Percentiles rank a stretch among this genome's conserved stretches.
phyloP scores from a whole-genome alignment of 2,113 vertebrate genomes.

The Tetraodon nigroviridis region DNA sequence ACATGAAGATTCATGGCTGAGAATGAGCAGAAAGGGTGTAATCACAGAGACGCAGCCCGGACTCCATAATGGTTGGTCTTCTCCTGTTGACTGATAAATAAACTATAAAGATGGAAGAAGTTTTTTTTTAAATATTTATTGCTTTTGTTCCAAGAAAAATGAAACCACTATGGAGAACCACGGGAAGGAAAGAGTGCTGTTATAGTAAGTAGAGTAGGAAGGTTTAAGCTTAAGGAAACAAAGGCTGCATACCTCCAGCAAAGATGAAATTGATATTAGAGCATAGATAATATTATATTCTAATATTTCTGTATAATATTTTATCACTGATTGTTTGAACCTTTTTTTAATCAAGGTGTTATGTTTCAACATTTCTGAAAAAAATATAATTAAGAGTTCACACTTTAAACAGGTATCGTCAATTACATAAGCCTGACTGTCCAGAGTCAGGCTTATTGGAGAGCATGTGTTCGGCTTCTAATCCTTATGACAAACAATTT shows the following conservation, averaged over 20 bases:
- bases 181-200: constrained; percentile 11
- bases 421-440: constrained; percentile 12
- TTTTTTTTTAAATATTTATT: constrained; percentile 71
- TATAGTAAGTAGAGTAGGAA: not conserved
- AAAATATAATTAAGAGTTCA: not conserved
- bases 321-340: not conserved
- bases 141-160: constrained; percentile 54
- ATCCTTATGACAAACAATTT: not conserved
- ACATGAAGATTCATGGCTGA: too few species aligned
- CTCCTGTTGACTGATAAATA: constrained; percentile 67
- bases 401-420: not conserved
- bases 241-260: not conserved
- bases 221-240: not conserved
- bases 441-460: not conserved
- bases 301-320: not conserved
- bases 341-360: too few species aligned
- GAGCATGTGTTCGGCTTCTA: constrained; percentile 21
- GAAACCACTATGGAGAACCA: constrained; percentile 35
- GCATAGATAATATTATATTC: too few species aligned
- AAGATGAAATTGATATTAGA: not conserved
- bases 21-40: too few species aligned
- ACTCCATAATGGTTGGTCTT: not conserved
- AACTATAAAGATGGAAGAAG: constrained; percentile 64
- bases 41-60: too few species aligned
- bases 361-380: too few species aligned